Percentiles rank a stretch among this genome's conserved stretches.
Evolutionary conservation across 2,113 vertebrate genomes (phyloP).

Genomic region (Chunga burmeisteri): DNA sequence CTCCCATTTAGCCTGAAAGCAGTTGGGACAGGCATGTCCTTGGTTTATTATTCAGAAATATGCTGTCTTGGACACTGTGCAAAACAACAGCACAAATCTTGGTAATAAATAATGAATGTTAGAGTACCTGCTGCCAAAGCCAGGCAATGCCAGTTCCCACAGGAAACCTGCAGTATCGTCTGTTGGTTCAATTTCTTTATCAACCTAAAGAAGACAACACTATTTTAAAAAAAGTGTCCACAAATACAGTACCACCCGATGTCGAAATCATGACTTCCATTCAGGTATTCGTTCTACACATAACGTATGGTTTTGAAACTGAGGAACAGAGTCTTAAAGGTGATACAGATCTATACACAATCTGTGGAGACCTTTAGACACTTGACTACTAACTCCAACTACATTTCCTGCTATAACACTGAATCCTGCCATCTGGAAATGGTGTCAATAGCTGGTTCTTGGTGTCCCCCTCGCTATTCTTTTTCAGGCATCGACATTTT

Average conservation of each 20-base stretch:
- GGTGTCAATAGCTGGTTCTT: background rate
- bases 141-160: constrained; percentile 96
- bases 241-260: background rate
- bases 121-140: constrained; percentile 92
- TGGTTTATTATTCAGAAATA: background rate
- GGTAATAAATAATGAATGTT: background rate
- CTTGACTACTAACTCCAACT: background rate
- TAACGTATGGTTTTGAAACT: background rate
- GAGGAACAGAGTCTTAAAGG: background rate
- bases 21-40: background rate
- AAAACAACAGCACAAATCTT: background rate
- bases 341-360: background rate
- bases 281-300: background rate
- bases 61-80: background rate
- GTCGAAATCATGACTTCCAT: background rate
- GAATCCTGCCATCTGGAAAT: background rate
- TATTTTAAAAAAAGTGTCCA: background rate
- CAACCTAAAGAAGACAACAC: constrained; percentile 73
- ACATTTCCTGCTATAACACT: background rate
- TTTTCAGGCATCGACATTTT: background rate
- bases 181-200: constrained; percentile 93
- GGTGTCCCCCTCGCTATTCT: background rate
- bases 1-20: background rate
- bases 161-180: constrained; percentile 93
- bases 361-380: background rate